Conservation (phyloP, 2,888 invertebrate species). For the Chesias legatella region DNA sequence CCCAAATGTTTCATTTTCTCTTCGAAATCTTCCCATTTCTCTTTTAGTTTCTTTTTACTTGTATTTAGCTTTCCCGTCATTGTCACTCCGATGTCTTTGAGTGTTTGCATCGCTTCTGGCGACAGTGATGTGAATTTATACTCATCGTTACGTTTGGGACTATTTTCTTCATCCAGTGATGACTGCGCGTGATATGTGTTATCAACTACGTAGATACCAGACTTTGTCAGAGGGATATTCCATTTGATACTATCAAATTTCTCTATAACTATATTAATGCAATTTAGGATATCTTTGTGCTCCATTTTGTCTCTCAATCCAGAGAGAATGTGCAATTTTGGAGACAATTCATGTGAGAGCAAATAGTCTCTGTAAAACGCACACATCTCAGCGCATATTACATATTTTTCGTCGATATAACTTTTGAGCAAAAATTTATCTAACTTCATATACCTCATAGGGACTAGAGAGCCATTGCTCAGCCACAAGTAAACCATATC, state of each 20-base stretch:
- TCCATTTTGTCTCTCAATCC: conserved; percentile 75
- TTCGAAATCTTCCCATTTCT: conserved; percentile 78
- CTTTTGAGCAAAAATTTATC: conserved; percentile 83
- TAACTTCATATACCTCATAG: conserved; percentile 78
- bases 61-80: conserved; percentile 76
- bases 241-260: conserved; percentile 59
- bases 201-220: conserved; percentile 80
- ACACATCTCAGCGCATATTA: conserved; percentile 81
- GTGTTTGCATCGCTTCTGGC: conserved; percentile 71
- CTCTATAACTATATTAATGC: conserved; percentile 56
- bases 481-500: conserved; percentile 84
- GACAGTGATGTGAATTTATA: conserved; percentile 57
- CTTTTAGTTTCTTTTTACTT: conserved; percentile 75
- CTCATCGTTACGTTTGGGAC: conserved; percentile 43
- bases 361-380: conserved; percentile 77
- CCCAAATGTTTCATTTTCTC: conserved; percentile 69
- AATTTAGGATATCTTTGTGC: conserved; percentile 57
- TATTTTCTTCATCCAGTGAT: conserved; percentile 44
- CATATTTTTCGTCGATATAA: conserved; percentile 81
- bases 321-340: conserved; percentile 75
- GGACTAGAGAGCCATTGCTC: conserved; percentile 77
- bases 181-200: conserved; percentile 64
- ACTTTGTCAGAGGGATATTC: conserved; percentile 68
- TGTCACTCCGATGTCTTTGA: conserved; percentile 72
- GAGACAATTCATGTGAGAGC: conserved; percentile 61